These are phyloP conservation scores for Pseudomyrmex flavicornis DNA, from an alignment of 1,140 invertebrate genomes.

Conservation along the genomic window DNA sequence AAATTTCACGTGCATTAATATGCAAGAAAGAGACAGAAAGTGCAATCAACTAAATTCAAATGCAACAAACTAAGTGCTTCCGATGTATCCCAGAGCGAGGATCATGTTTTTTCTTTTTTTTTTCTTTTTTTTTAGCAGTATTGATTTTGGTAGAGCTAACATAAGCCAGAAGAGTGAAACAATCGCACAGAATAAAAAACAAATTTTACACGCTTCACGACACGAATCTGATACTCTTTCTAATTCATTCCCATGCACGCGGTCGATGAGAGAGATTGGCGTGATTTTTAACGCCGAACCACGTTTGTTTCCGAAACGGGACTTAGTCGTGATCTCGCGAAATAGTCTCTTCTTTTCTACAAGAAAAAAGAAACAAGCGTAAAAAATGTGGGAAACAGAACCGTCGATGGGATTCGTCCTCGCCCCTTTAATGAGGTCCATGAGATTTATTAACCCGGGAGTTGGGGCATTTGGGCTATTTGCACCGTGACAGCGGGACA, in stretches of 20 bases:
- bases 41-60: conserved; percentile 43
- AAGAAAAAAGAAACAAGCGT: not conserved
- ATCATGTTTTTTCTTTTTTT: not conserved
- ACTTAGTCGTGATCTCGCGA: too few relatives aligned
- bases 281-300: not conserved
- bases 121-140: not conserved
- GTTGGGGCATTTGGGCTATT: conserved; percentile 80
- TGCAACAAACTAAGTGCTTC: conserved; percentile 39
- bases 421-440: conserved; percentile 84
- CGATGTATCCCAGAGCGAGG: conserved; percentile 5
- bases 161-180: conserved; percentile 1
- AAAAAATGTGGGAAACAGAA: conserved; percentile 17
- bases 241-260: conserved; percentile 45
- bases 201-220: conserved; percentile 42
- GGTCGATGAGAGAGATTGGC: not conserved
- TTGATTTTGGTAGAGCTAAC: not conserved
- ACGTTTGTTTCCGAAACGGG: not conserved
- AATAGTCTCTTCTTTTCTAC: too few relatives aligned
- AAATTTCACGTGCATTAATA: conserved; percentile 48
- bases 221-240: conserved; percentile 36
- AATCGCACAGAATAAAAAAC: conserved; percentile 15
- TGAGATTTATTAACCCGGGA: conserved; percentile 82
- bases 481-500: conserved; percentile 71
- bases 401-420: conserved; percentile 76
- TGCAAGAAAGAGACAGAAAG: conserved; percentile 9